Evolutionary conservation across 2,113 vertebrate species (phyloP).

Genomic region (Tragelaphus scriptus): DNA sequence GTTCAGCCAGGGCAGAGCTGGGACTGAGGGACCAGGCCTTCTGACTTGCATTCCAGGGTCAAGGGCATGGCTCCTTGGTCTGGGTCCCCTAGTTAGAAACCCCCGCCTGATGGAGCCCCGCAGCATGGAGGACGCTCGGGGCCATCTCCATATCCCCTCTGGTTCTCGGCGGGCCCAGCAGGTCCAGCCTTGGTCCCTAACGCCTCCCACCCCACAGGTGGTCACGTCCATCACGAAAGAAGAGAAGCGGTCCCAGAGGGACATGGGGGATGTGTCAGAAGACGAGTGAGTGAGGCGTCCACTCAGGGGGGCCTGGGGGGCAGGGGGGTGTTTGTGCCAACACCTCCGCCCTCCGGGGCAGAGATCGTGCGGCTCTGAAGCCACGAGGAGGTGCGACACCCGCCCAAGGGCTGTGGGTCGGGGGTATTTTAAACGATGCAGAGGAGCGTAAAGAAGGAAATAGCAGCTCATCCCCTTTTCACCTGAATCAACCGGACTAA

Average conservation of each 20-base stretch:
- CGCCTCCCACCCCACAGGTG: slow-evolving; percentile 19
- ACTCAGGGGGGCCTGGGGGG: neutral
- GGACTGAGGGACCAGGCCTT: neutral
- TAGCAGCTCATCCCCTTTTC: neutral
- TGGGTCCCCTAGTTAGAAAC: neutral
- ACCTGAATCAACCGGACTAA: neutral
- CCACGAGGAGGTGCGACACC: neutral
- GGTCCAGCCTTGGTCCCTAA: neutral
- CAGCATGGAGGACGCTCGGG: neutral
- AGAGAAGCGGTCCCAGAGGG: slow-evolving; percentile 15
- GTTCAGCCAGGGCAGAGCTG: neutral
- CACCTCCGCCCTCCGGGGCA: rapidly evolving
- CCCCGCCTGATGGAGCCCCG: neutral
- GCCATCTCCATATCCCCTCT: rapidly evolving
- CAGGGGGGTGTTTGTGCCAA: neutral
- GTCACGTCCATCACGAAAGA: neutral
- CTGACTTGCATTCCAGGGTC: neutral
- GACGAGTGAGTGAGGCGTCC: slow-evolving; percentile 59
- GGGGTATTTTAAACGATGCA: neutral
- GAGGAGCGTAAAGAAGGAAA: neutral
- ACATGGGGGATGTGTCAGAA: slow-evolving; percentile 45
- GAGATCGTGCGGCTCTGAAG: neutral
- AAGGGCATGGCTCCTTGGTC: neutral
- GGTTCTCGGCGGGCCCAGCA: neutral
- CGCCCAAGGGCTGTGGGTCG: rapidly evolving